A percentile compares a stretch with the other conserved stretches of the same genome.
These are phyloP conservation scores for Malacoraja senta DNA, from an alignment of 2,797 vertebrate genomes.

Conservation along the genomic window DNA sequence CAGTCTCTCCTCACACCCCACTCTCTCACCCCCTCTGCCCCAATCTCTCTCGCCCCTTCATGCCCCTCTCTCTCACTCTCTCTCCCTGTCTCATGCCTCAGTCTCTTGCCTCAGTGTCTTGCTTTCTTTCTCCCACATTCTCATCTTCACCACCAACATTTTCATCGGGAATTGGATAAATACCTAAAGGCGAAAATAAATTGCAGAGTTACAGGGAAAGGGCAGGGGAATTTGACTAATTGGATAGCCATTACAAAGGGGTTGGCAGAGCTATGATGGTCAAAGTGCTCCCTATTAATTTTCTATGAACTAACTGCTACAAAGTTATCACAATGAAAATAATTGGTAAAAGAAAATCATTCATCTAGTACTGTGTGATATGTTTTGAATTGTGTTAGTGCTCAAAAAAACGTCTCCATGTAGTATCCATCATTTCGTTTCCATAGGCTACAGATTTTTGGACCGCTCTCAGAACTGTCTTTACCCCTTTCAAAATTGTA, in stretches of 20 bases:
- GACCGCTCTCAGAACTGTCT: neutral
- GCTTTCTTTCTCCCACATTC: neutral
- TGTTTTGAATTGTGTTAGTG: neutral
- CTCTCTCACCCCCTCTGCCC: conserved; percentile 32
- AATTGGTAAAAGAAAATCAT: neutral
- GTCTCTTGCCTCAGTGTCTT: too few species aligned
- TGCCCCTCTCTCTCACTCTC: neutral
- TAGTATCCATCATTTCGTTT: neutral
- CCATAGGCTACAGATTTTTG: neutral
- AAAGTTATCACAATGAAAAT: neutral
- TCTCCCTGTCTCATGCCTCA: too few species aligned
- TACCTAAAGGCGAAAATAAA: neutral
- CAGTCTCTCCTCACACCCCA: neutral
- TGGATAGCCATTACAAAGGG: neutral
- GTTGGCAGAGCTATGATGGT: neutral
- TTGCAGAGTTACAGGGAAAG: neutral
- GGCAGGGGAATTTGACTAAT: neutral
- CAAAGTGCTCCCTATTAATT: neutral
- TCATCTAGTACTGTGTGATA: neutral
- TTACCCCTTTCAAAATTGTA: neutral
- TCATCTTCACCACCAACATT: too few species aligned
- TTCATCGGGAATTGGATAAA: neutral
- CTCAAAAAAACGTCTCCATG: neutral
- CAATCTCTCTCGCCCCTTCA: too few species aligned
- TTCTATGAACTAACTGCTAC: neutral